Base-by-base conservation (phyloP, 2,797 vertebrate genomes). In the Chelonia mydas region DNA sequence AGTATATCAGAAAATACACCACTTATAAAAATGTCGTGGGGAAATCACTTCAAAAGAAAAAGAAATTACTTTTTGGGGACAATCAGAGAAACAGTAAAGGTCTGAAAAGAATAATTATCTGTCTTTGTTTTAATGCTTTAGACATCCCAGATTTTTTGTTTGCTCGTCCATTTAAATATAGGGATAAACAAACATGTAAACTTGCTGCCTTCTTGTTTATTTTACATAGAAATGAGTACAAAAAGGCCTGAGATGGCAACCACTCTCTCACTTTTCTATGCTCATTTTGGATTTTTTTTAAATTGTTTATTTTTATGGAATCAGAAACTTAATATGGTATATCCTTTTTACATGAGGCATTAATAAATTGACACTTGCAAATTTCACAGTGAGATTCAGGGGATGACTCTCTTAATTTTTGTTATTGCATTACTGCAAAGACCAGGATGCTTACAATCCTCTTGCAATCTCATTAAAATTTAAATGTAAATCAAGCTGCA, bases 1-100 rank as follows among this genome's bases (percentile, higher is more conserved):
- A 92, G 45, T 95, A 93, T 81, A 74, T 93, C 89, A 91, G 54
- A 95, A 93, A 9, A 16, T 89, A 92, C 86, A 92, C 51, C 6
- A 91, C 55, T 33, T 31, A 61, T 61, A 33, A 33, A 61, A 16
- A 15, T 61, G 31, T 23, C 86, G 87, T 78, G 19, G 59, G 89
- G 82, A n/a, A 78, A 68, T 59, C 2, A 21, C 27, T 81, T 51
- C 55, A 86, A 90, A 88, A 88, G 33, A 91, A 77, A 15, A 49
- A 7, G n/a, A 51, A 13, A 12, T 16, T 31, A 5, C 2, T 84
- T 3, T 87, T 95, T 84, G 65, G 90, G 25, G 61, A 53, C 3
- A 80, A 17, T 82, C 82, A 84, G 72, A 72, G n/a, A 89, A 90
- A 5, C 2, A 88, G 49, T 49, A 33, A 0, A 65, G 74, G 19